Evolutionary conservation across 2,797 vertebrate species (phyloP).

Genomic region (Ciconia nigra): DNA sequence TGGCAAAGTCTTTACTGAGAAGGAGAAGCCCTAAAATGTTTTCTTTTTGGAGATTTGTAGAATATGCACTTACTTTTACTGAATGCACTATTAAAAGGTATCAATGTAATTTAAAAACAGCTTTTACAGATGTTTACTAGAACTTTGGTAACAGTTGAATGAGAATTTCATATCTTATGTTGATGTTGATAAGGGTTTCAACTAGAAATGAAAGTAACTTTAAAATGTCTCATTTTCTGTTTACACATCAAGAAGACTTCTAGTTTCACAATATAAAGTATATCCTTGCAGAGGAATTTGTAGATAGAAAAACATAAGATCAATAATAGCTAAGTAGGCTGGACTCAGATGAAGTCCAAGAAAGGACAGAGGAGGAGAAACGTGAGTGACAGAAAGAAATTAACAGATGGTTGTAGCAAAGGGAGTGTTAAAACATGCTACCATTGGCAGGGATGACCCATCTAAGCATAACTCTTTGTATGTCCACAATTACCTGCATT

Average conservation of each 20-base stretch:
- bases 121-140: not conserved
- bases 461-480: not conserved
- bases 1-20: not conserved
- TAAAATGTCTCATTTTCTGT: not conserved
- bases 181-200: not conserved
- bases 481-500: fast-evolving
- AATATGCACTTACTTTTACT: not conserved
- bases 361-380: not conserved
- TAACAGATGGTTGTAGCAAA: not conserved
- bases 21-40: not conserved
- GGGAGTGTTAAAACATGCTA: not conserved
- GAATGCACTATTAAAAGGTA: not conserved
- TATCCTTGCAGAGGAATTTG: not conserved
- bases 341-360: not conserved
- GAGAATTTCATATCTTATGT: not conserved
- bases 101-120: not conserved
- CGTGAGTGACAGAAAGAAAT: not conserved
- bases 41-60: not conserved
- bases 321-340: not conserved
- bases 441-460: not conserved
- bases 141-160: not conserved
- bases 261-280: not conserved
- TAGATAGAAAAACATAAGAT: not conserved
- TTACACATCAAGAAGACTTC: not conserved
- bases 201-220: not conserved